Base-by-base conservation (phyloP, 2,888 invertebrate genomes). In the Apeira syringaria region DNA sequence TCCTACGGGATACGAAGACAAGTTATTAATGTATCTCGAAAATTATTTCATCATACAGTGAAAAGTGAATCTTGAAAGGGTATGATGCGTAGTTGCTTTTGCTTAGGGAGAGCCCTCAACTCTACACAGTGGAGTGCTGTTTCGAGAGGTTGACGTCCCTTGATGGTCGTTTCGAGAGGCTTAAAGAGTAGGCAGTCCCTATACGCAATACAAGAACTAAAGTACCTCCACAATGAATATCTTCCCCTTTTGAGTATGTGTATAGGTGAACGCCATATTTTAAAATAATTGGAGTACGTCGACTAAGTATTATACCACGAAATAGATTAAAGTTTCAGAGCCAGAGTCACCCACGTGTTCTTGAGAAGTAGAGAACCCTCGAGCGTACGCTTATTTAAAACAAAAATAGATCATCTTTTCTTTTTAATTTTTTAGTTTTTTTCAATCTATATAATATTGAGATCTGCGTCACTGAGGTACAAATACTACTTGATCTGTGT, bases 31-130 rank as follows among this genome's bases (percentile, higher is more conserved):
- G 57, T 51, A 54, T 64, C 47, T 49, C 52, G 55, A 57, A 49
- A 57, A 35, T 58, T 61, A 56, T 62, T 65, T 64, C 64, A 62
- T 66, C 61, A 67, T 64, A 59, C 69, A 67, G 67, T 65, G 59
- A 61, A 54, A 59, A 48, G 48, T 49, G 76, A 80, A 75, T 77
- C 67, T 69, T 57, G 61, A 63, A 71, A 68, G 64, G 68, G 65
- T 69, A 65, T 70, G 72, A 74, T 68, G 75, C 69, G 67, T 77
- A 72, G 76, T 71, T 70, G 74, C 74, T 77, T 72, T 74, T 35
- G 35, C 69, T 75, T 74, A 68, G 61, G 60, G 61, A 82, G 85
- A 53, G 73, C 72, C 57, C 83, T 85, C 55, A 64, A 76, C 24
- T 24, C 9, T 9, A 9, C 24, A 9, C 9, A 9, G 61, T 77